A percentile compares a stretch with the other conserved stretches of the same genome.
phyloP scores from a whole-genome alignment of 2,797 vertebrate species.

The Danionella dracula region DNA sequence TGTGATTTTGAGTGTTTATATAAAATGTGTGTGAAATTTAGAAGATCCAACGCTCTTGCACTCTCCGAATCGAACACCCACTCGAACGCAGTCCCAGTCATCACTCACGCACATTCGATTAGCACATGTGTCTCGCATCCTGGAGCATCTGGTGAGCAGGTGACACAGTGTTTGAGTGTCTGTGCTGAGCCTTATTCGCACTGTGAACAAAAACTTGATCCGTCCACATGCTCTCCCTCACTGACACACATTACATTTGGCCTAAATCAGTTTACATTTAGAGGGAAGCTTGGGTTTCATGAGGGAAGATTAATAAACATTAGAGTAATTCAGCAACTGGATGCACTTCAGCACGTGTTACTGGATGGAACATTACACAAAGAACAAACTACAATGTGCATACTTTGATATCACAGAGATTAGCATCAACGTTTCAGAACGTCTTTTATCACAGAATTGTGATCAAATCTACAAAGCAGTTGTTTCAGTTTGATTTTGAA shows the following conservation, averaged over 20 bases:
- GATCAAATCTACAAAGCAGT: no score
- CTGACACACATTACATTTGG: background rate
- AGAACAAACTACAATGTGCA: background rate
- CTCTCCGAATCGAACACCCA: background rate
- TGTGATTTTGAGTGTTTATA: constrained; percentile 33
- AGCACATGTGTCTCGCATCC: constrained; percentile 8
- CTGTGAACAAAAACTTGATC: constrained; percentile 19
- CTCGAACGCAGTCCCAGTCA: constrained; percentile 10
- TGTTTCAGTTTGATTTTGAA: no score
- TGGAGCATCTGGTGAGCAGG: constrained; percentile 24
- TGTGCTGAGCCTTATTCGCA: constrained; percentile 13
- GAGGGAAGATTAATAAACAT: background rate
- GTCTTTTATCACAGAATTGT: no score
- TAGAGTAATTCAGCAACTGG: background rate
- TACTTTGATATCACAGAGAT: background rate
- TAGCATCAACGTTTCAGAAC: background rate
- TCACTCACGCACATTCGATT: constrained; percentile 6
- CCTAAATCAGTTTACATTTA: background rate
- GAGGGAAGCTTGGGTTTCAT: background rate
- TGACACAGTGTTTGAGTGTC: constrained; percentile 5
- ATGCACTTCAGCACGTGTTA: background rate
- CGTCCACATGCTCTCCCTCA: background rate
- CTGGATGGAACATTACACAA: background rate
- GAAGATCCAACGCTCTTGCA: constrained; percentile 26
- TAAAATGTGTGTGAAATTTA: constrained; percentile 43